Evolutionary conservation across 2,888 invertebrate species (phyloP), one percentile per base, ranked within the genome.

Genomic region (Rhingia rostrata): DNA sequence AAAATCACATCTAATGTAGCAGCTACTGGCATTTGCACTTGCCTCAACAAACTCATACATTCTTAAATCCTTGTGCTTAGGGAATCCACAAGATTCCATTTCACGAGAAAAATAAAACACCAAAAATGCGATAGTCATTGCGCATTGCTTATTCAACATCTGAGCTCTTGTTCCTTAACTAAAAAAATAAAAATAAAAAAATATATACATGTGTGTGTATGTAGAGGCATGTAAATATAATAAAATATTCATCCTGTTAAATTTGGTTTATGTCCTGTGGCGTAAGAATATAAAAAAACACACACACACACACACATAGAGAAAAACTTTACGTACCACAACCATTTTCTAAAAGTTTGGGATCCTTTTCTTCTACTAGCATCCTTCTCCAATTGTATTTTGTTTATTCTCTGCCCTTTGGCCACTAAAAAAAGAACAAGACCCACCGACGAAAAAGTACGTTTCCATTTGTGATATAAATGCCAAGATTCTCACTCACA

Each of bases 221-320:
- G 6, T 45, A 53, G 22, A 41, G 12, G 14, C 47, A 43, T 47
- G 43, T 41, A 84, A 79, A 84, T 61, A 70, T 80, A 61, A 70
- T 84, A n/a, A 80, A 84, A 80, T 80, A 84, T 84, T 80, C 84
- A 84, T 75, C 70, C 64, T 56, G 66, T 70, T 37, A 84, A 84
- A 84, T 80, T 84, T 75, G 69, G 79, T 84, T 84, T 84, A 70
- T 84, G 74, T 80, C 84, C 66, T 75, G 53, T 33, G 84, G 79
- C 58, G 58, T 39, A 49, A 60, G 43, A n/a, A 58, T 22, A 35
- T 0, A 6, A 6, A 22, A 32, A 56, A 22, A 49, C 10, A 66
- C 39, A 45, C n/a, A n/a, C n/a, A 39, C 45, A 45, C 10, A 12
- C 10, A 22, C 66, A 63, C 75, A 60, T 72, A 33, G 39, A 6